phyloP scores from a whole-genome alignment of 2,113 vertebrate genomes.

The Antigone vipio region DNA sequence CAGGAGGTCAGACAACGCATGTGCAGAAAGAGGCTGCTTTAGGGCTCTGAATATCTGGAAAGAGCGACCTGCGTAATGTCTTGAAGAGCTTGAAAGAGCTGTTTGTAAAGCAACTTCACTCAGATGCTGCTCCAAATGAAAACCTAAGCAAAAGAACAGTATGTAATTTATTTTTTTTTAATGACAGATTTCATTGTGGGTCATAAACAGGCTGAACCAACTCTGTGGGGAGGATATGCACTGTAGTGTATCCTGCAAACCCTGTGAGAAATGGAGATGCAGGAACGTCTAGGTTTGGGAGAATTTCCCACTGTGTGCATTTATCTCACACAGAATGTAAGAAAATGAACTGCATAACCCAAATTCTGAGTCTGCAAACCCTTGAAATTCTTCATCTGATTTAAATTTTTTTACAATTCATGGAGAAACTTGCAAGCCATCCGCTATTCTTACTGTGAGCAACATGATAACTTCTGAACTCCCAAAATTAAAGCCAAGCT shows the following conservation, averaged over 20 bases:
- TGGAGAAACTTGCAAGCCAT: neutral
- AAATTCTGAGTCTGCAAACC: neutral
- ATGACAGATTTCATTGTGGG: neutral
- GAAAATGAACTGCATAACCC: neutral
- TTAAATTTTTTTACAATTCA: neutral
- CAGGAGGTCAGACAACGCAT: conserved; percentile 91
- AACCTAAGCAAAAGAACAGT: conserved; percentile 75
- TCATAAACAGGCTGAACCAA: neutral
- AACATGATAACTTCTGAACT: neutral
- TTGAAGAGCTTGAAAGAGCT: conserved; percentile 93
- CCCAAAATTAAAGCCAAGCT: neutral
- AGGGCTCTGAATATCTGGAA: conserved; percentile 97
- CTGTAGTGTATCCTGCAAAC: neutral
- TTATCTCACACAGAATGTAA: neutral
- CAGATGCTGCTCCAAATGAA: conserved; percentile 95
- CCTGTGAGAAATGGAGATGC: neutral
- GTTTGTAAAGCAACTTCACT: conserved; percentile 96
- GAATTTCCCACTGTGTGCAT: neutral
- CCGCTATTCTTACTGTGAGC: neutral
- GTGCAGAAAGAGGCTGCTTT: conserved; percentile 92
- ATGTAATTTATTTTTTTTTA: neutral
- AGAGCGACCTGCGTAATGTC: conserved; percentile 94
- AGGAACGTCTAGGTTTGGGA: neutral
- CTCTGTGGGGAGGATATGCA: neutral
- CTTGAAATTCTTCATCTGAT: neutral